Conservation (phyloP, 2,113 vertebrate species). For the Macheiramphus alcinus region DNA sequence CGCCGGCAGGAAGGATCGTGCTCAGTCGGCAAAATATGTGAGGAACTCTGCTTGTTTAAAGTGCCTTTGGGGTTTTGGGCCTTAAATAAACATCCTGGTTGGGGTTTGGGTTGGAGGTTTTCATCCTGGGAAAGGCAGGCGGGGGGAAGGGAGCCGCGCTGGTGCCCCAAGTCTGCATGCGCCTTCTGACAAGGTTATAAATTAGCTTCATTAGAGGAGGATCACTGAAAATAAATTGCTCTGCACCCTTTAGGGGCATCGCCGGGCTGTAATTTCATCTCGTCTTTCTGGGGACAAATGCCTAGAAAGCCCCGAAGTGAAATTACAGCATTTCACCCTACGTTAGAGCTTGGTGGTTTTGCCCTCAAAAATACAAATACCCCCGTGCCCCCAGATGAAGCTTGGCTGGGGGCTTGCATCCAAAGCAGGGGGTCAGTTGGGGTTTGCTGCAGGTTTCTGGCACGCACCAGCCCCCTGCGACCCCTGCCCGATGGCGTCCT, state of each 20-base stretch:
- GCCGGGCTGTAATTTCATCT: constrained; percentile 8
- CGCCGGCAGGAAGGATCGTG: not conserved
- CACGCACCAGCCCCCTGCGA: no score
- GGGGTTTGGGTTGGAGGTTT: constrained; percentile 7
- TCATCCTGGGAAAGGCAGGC: not conserved
- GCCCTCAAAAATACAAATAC: not conserved
- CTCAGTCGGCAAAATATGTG: not conserved
- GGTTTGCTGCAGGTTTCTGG: not conserved
- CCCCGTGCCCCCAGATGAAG: not conserved
- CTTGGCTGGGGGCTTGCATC: not conserved
- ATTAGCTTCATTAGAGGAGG: constrained; percentile 49
- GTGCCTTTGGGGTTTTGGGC: constrained; percentile 32
- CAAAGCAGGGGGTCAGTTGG: not conserved
- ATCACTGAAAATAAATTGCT: constrained; percentile 44
- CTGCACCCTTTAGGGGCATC: not conserved
- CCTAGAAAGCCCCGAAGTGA: not conserved
- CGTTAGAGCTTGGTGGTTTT: not conserved
- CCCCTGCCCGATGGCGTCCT: rapidly evolving
- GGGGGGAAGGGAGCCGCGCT: not conserved
- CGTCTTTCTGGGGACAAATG: not conserved
- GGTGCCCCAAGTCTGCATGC: not conserved
- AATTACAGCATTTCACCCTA: not conserved
- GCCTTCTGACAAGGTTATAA: constrained; percentile 51
- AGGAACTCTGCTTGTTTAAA: constrained; percentile 30
- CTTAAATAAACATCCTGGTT: constrained; percentile 45